phyloP scores from a whole-genome alignment of 2,113 vertebrate species.

The Himantopus leucocephalus region DNA sequence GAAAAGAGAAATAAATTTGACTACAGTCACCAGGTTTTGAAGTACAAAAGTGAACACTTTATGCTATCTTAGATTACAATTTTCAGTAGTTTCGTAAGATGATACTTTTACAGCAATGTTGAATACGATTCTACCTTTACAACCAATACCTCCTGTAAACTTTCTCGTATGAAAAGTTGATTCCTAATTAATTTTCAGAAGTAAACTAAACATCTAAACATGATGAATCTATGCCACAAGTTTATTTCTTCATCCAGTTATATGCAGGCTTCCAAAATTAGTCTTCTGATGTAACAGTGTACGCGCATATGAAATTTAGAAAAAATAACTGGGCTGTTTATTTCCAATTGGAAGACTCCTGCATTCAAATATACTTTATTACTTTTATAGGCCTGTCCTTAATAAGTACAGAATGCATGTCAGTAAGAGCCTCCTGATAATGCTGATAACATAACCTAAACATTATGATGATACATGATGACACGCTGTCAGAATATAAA shows the following conservation, averaged over 20 bases:
- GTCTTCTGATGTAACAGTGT: not conserved
- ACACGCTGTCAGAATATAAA: not conserved
- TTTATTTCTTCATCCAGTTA: not conserved
- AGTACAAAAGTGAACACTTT: not conserved
- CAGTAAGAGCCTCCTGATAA: not conserved
- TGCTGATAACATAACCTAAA: not conserved
- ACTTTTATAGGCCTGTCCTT: not conserved
- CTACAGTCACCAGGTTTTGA: not conserved
- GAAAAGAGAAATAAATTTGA: not conserved
- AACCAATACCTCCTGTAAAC: not conserved
- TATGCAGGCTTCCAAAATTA: not conserved
- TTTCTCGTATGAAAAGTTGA: not conserved
- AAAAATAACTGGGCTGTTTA: not conserved
- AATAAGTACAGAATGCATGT: not conserved
- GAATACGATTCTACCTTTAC: not conserved
- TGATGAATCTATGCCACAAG: not conserved
- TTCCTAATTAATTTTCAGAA: not conserved
- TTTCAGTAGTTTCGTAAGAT: not conserved
- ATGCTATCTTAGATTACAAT: not conserved
- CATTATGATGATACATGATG: not conserved
- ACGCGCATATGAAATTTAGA: not conserved
- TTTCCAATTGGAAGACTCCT: not conserved
- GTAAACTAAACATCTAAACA: not conserved
- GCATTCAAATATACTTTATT: not conserved
- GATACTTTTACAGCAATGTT: not conserved